phyloP scores from a whole-genome alignment of 2,888 invertebrate genomes.

The Microctonus aethiopoides region DNA sequence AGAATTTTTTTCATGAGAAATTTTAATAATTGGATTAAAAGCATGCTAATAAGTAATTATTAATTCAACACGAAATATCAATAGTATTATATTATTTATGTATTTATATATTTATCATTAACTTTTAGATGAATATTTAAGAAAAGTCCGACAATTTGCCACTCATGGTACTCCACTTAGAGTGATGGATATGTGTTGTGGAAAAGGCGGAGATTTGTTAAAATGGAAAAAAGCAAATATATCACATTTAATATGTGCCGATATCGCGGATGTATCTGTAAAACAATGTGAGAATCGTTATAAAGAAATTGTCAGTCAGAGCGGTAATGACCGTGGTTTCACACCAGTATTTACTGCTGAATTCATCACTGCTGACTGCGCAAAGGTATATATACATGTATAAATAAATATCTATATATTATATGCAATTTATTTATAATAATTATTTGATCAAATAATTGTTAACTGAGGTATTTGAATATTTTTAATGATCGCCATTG shows the following conservation, averaged over 20 bases:
- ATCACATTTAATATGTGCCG: conserved; percentile 86
- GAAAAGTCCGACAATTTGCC: conserved; percentile 74
- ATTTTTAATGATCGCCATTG: not conserved
- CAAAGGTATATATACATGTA: conserved; percentile 73
- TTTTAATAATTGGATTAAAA: conserved; percentile 99
- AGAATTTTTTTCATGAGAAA: conserved; percentile 94
- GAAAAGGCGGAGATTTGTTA: conserved; percentile 98
- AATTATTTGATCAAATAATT: not conserved
- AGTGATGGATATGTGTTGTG: conserved; percentile 95
- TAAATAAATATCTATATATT: too few species aligned
- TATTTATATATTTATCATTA: not conserved
- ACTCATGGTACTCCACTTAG: conserved; percentile 76
- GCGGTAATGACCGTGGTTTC: conserved; percentile 53
- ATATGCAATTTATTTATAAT: not conserved
- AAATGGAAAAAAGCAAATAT: conserved; percentile 93
- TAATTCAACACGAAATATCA: conserved; percentile 8
- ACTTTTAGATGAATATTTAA: conserved; percentile 70
- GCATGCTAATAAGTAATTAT: conserved; percentile 87
- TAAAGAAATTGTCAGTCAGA: conserved; percentile 73
- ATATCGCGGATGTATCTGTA: conserved; percentile 93
- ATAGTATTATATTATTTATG: not conserved
- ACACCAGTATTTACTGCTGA: conserved; percentile 81
- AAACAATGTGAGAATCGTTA: conserved; percentile 91
- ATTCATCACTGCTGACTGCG: conserved; percentile 92
- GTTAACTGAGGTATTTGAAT: not conserved